phyloP scores from a whole-genome alignment of 2,797 vertebrate species.

The Poliocrania exsul region DNA sequence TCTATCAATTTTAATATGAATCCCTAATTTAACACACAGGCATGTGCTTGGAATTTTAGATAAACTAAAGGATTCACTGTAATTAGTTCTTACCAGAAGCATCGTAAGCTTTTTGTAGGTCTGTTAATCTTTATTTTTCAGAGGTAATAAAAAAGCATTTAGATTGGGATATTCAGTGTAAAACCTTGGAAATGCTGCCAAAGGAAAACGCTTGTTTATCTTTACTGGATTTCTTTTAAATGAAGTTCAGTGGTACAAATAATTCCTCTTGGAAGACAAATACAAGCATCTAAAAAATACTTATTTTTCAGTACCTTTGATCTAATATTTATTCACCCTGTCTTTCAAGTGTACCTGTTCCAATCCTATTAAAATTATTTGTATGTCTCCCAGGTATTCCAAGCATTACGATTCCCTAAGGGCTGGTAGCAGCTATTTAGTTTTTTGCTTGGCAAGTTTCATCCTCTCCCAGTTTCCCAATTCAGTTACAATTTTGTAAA shows the following conservation, averaged over 20 bases:
- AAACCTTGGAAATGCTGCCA: not conserved
- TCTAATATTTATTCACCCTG: not conserved
- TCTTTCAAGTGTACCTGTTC: not conserved
- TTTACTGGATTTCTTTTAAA: not conserved
- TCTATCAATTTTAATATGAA: not conserved
- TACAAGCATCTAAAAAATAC: fast-evolving
- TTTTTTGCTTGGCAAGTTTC: not conserved
- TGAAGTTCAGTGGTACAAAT: not conserved
- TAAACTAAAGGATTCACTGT: not conserved
- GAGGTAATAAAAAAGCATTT: not conserved
- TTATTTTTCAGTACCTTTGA: not conserved
- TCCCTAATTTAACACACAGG: not conserved
- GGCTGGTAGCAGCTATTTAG: not conserved
- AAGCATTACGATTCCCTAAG: not conserved
- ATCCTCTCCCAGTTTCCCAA: not conserved
- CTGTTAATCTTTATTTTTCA: not conserved
- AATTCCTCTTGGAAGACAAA: not conserved
- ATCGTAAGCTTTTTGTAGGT: not conserved
- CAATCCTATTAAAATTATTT: not conserved
- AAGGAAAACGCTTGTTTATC: not conserved
- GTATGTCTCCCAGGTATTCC: not conserved
- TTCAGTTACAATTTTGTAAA: not conserved
- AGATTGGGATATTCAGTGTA: not conserved
- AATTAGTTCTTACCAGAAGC: not conserved
- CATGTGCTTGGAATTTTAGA: not conserved